A percentile compares a stretch with the other conserved stretches of the same genome.
These are phyloP conservation scores for Gonatopus flavifemur DNA, from an alignment of 1,140 invertebrate genomes.

Conservation along the genomic window DNA sequence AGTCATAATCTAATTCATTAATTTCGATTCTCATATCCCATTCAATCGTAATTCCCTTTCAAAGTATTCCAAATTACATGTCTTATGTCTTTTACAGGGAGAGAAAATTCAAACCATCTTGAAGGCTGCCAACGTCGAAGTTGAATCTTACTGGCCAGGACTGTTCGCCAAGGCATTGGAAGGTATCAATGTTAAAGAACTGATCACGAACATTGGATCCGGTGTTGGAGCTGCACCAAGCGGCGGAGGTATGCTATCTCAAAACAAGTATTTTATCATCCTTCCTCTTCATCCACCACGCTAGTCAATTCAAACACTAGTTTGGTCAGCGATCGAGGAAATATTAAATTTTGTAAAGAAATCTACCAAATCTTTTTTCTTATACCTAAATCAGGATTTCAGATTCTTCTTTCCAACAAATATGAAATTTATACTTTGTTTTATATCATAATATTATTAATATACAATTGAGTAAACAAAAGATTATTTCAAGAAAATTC, in stretches of 20 bases:
- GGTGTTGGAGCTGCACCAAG: conserved; percentile 84
- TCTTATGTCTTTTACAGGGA: conserved; percentile 65
- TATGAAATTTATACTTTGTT: background rate
- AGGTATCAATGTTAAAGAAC: conserved; percentile 89
- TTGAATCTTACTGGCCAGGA: conserved; percentile 99
- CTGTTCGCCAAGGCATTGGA: conserved; percentile 97
- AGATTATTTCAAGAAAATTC: no score
- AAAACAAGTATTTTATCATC: conserved; percentile 6
- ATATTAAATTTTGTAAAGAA: conserved; percentile 36
- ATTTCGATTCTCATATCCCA: no score
- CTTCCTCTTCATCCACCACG: conserved; percentile 49
- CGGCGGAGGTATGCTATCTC: conserved; percentile 62
- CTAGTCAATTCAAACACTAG: conserved; percentile 24
- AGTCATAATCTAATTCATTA: no score
- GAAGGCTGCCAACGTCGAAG: conserved; percentile 93
- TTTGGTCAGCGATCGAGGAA: conserved; percentile 45
- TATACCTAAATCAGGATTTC: conserved; percentile 21
- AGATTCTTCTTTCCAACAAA: conserved; percentile 33
- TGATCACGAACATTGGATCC: conserved; percentile 93
- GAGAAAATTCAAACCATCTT: conserved; percentile 97
- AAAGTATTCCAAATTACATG: background rate
- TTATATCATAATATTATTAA: background rate
- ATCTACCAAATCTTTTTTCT: conserved; percentile 28
- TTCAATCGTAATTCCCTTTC: no score
- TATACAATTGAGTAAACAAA: no score